Base-by-base conservation (phyloP, 2,113 vertebrate genomes). In the Syngnathus floridae region DNA sequence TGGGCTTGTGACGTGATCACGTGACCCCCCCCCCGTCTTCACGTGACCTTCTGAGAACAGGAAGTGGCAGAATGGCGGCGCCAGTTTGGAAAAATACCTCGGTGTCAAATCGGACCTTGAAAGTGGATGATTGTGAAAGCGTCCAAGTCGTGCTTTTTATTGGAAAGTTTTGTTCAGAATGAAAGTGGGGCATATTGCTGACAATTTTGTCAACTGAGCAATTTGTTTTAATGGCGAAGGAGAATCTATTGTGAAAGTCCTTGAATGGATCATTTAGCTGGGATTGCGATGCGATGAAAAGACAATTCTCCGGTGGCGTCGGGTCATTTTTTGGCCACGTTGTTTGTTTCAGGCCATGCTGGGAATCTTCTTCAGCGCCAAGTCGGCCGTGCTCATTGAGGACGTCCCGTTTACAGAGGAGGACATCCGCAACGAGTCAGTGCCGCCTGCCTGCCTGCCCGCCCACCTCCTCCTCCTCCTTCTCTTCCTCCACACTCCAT, bases 301-400 rank as follows among this genome's bases (percentile, higher is more conserved):
- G 40, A 41, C 40, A 41, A 41, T 41, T 41, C 9, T 31, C 26
- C 26, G 7, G 40, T 10, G 40, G 43, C 43, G 48, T 8, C n/a
- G n/a, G 19, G 3, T 48, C 46, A 48, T 48, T 48, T 49, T 31
- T 2, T 9, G 46, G 19, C 46, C 14, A 1, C 16, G 45, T 5
- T n/a, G 5, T 48, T 48, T 48, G 19, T 41, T 59, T 8, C 40
- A 92, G 91, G 88, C 74, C 0, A 90, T 92, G 90, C 48, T 95
- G 54, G 94, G 94, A 9, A 94, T 96, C 71, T 96, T 96, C 88
- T 96, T 96, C 84, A 93, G 92, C 43, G 91, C 94, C 1, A 95
- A 95, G 83, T 95, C 94, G 0, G 94, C 94, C 0, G 92, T 95
- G 8, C 84, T 96, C 64, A 94, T 96, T 26, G 94, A 96, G 59